These are phyloP conservation scores for Melanerpes aurifrons DNA, from an alignment of 2,113 vertebrate species.

Conservation along the genomic window DNA sequence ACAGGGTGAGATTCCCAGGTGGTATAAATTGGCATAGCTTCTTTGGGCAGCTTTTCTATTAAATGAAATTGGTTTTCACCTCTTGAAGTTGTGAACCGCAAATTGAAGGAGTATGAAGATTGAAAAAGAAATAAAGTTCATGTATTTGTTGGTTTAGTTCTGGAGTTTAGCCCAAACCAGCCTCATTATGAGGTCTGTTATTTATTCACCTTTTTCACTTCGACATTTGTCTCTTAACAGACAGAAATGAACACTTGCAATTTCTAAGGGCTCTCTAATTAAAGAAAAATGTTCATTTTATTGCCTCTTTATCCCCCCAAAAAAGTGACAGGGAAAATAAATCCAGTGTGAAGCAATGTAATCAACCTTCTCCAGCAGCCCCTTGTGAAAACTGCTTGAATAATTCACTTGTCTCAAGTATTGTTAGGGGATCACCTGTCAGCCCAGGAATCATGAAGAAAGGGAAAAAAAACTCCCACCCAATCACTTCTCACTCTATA, in stretches of 20 bases:
- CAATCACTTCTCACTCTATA: not conserved
- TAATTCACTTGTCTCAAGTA: conserved; percentile 58
- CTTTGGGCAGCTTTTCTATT: conserved; percentile 14
- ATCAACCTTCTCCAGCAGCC: conserved; percentile 18
- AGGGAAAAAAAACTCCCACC: not conserved
- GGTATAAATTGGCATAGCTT: not conserved
- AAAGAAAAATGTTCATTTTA: not conserved
- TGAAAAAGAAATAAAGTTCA: conserved; percentile 12
- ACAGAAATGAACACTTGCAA: not conserved
- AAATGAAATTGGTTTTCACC: conserved; percentile 32
- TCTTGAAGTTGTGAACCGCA: not conserved
- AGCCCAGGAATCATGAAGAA: not conserved
- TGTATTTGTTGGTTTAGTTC: conserved; percentile 2
- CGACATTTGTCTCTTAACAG: conserved; percentile 14
- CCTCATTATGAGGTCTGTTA: conserved; percentile 43
- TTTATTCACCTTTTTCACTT: conserved; percentile 36
- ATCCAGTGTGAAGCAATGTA: not conserved
- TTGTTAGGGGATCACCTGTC: conserved; percentile 7
- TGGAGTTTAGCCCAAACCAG: conserved; percentile 36
- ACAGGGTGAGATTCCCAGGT: conserved; percentile 37
- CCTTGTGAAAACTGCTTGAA: conserved; percentile 52
- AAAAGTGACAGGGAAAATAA: conserved; percentile 36
- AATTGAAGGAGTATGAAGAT: conserved; percentile 26
- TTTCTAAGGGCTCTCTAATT: conserved; percentile 26
- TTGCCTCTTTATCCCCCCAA: not conserved